Conservation (phyloP, 2,113 vertebrate genomes). For the Pelecanus crispus region DNA sequence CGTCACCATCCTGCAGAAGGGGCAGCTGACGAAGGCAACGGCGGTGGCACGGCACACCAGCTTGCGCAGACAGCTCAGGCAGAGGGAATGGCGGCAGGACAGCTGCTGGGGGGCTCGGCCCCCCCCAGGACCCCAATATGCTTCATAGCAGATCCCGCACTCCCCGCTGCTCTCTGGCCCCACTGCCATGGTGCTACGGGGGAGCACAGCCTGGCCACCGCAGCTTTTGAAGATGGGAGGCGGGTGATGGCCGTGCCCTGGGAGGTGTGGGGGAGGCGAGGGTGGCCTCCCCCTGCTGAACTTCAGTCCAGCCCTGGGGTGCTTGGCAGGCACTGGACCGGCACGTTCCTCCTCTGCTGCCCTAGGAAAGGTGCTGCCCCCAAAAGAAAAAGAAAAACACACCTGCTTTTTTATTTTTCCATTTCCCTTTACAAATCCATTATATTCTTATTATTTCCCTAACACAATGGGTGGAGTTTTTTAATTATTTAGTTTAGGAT, state of each 20-base stretch:
- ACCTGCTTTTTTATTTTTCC: too few relatives aligned
- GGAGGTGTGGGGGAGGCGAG: not conserved
- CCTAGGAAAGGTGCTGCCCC: not conserved
- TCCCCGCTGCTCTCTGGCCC: not conserved
- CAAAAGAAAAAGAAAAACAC: too few relatives aligned
- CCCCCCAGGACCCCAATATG: not conserved
- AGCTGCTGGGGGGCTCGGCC: constrained; percentile 5
- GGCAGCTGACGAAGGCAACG: constrained; percentile 44
- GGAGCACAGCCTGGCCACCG: accelerated
- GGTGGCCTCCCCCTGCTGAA: not conserved
- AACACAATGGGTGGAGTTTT: accelerated
- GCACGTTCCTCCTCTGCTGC: not conserved
- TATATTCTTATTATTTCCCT: accelerated
- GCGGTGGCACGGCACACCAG: not conserved
- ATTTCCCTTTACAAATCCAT: not conserved
- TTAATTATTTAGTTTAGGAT: accelerated
- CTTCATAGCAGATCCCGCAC: constrained; percentile 64
- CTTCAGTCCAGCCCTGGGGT: not conserved
- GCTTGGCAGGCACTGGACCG: not conserved
- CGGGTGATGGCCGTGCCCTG: not conserved
- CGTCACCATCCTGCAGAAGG: constrained; percentile 50
- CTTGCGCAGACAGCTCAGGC: constrained; percentile 43
- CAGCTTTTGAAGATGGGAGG: not conserved
- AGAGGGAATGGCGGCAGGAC: constrained; percentile 51
- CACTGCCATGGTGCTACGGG: not conserved